phyloP scores from a whole-genome alignment of 2,113 vertebrate genomes.

The Madoqua kirkii region DNA sequence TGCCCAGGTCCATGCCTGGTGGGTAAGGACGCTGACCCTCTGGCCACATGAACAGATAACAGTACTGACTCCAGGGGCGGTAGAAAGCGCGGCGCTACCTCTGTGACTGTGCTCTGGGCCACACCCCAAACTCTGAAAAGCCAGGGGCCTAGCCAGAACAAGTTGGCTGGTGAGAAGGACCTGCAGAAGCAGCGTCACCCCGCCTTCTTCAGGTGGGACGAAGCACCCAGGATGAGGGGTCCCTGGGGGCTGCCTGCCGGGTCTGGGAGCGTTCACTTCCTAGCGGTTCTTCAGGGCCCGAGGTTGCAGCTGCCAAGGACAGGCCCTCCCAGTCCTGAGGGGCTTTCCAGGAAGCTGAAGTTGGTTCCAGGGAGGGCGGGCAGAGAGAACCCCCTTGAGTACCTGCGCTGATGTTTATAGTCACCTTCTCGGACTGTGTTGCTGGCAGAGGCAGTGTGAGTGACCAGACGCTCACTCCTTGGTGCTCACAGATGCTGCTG shows the following conservation, averaged over 20 bases:
- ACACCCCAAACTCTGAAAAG: too few relatives aligned
- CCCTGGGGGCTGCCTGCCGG: background rate
- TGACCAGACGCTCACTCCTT: fast-evolving
- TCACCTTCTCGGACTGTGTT: background rate
- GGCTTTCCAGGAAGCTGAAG: background rate
- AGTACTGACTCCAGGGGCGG: background rate
- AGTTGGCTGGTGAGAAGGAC: background rate
- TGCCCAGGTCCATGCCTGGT: background rate
- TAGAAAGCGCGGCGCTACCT: background rate
- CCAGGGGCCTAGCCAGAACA: background rate
- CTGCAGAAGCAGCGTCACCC: fast-evolving
- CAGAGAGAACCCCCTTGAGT: background rate
- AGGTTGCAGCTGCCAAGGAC: background rate
- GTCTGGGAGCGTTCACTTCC: background rate
- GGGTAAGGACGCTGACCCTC: too few relatives aligned
- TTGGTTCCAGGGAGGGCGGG: background rate
- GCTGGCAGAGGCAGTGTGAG: background rate
- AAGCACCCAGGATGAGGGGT: background rate
- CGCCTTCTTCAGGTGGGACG: too few relatives aligned
- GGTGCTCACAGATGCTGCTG: background rate
- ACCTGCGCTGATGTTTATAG: fast-evolving
- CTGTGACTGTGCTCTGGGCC: background rate
- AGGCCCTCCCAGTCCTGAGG: background rate
- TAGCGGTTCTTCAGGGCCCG: background rate
- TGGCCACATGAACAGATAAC: background rate